Conservation (phyloP, 2,113 vertebrate species). For the Paracanthobrama guichenoti region DNA sequence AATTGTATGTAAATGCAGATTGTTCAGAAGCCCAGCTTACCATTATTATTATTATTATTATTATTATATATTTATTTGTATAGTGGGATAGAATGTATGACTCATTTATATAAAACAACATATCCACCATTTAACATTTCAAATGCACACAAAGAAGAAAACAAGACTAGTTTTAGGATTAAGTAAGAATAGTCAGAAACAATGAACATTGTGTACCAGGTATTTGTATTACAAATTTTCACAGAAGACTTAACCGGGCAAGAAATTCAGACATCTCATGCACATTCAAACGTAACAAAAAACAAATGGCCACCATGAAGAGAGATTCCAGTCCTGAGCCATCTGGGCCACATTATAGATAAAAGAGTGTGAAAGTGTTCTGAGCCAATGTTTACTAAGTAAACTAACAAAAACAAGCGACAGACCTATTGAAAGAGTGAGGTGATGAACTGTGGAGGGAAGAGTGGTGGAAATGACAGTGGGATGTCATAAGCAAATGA, state of each 20-base stretch:
- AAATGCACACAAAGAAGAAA: neutral
- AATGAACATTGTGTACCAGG: neutral
- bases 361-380: neutral
- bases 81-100: too few relatives aligned
- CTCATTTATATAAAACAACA: too few relatives aligned
- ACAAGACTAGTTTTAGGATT: neutral
- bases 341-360: conserved; percentile 16
- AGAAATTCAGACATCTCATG: neutral
- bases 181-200: neutral
- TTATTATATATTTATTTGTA: too few relatives aligned
- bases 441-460: neutral
- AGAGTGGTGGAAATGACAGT: neutral
- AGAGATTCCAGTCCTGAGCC: conserved; percentile 1
- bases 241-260: neutral
- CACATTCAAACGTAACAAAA: conserved; percentile 8
- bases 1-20: too few relatives aligned
- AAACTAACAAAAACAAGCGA: neutral
- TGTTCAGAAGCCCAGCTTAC: too few relatives aligned
- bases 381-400: conserved; percentile 5
- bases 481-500: conserved; percentile 5
- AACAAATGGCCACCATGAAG: neutral
- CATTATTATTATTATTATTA: too few relatives aligned
- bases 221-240: neutral
- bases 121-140: neutral
- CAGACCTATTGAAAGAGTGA: neutral